Conservation (phyloP, 1,140 invertebrate species). For the Lamellibrachia luymesi region DNA sequence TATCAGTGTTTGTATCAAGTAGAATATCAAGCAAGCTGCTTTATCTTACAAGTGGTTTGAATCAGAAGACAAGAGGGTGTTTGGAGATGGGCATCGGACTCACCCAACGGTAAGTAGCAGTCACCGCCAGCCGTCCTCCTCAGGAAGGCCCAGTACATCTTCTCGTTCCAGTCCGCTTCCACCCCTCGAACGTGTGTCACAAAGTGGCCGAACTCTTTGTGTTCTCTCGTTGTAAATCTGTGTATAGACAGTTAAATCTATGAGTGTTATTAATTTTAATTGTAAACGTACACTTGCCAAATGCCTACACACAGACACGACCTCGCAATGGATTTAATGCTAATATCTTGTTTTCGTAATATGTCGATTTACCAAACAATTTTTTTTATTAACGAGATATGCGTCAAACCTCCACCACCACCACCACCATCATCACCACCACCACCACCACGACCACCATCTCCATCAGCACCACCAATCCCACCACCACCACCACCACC, state of each 20-base stretch:
- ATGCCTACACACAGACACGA: background rate
- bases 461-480: background rate
- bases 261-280: background rate
- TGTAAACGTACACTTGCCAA: background rate
- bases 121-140: background rate
- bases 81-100: background rate
- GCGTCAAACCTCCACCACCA: background rate
- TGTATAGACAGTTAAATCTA: background rate
- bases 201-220: background rate
- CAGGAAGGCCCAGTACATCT: background rate
- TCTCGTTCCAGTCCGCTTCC: background rate
- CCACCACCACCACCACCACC: background rate
- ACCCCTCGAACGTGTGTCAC: background rate
- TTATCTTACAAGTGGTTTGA: too few relatives aligned
- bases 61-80: background rate
- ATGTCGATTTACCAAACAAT: background rate
- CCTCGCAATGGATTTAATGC: background rate
- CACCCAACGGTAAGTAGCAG: background rate
- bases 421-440: background rate
- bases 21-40: too few relatives aligned
- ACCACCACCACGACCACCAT: background rate
- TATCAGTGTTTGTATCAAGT: too few relatives aligned
- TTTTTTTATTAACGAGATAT: background rate
- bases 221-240: background rate
- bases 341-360: background rate